Conservation (phyloP, 2,888 invertebrate genomes). For the Bombylius major region DNA sequence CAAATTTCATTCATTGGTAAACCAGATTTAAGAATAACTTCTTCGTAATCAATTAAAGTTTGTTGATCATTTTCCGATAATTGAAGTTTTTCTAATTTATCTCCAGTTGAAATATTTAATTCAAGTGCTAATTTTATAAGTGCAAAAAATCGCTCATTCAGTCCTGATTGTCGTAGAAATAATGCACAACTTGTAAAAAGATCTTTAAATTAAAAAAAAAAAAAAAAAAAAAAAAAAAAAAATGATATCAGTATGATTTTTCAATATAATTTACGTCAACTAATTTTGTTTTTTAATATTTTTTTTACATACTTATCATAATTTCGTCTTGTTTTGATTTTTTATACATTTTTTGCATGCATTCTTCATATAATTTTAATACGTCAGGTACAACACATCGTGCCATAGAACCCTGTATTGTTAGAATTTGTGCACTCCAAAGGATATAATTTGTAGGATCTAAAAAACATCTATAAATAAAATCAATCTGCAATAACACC, state of each 20-base stretch:
- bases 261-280: constrained; percentile 15
- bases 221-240: constrained; percentile 20
- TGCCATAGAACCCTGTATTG: constrained; percentile 43
- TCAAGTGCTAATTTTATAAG: constrained; percentile 54
- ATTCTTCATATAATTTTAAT: constrained; percentile 40
- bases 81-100: constrained; percentile 28
- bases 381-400: constrained; percentile 48
- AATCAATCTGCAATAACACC: not conserved
- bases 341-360: constrained; percentile 34
- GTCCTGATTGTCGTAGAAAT: constrained; percentile 56
- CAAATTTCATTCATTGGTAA: constrained; percentile 61
- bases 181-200: constrained; percentile 37
- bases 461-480: not conserved
- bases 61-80: constrained; percentile 25
- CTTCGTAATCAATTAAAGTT: constrained; percentile 44
- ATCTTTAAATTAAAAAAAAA: constrained; percentile 33
- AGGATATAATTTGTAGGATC: constrained; percentile 29
- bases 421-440: constrained; percentile 32
- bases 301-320: constrained; percentile 14
- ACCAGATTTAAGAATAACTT: constrained; percentile 47
- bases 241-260: not conserved
- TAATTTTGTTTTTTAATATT: constrained; percentile 1
- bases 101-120: constrained; percentile 45
- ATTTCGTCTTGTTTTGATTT: constrained; percentile 17
- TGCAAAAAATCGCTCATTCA: constrained; percentile 64